These are phyloP conservation scores for Acanthiza pusilla DNA, from an alignment of 2,797 vertebrate genomes.

Conservation along the genomic window DNA sequence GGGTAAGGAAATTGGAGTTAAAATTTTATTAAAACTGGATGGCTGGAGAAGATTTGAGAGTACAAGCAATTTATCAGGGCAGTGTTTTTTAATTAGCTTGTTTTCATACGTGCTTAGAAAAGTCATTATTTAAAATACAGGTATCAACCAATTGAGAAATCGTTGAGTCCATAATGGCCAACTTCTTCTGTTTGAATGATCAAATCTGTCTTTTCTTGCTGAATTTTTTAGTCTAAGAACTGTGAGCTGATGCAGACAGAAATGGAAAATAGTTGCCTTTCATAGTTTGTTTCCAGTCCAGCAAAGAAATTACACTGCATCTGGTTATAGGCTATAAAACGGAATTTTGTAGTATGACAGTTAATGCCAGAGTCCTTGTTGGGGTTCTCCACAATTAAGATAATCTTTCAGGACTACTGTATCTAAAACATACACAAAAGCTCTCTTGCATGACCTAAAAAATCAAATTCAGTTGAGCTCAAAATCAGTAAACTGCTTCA, in stretches of 20 bases:
- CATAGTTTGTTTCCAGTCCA: not conserved
- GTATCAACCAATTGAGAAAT: not conserved
- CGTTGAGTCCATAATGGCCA: not conserved
- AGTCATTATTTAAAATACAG: not conserved
- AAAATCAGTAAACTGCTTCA: not conserved
- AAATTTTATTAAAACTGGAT: not conserved
- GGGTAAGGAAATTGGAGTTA: slow-evolving; percentile 63
- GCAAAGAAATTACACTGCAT: not conserved
- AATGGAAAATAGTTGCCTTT: not conserved
- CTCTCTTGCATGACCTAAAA: not conserved
- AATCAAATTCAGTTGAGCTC: not conserved
- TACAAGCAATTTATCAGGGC: not conserved
- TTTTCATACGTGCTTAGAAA: not conserved
- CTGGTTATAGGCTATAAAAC: not conserved
- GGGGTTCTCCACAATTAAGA: not conserved
- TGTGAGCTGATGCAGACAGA: not conserved
- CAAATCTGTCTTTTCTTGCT: not conserved
- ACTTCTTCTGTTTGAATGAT: not conserved
- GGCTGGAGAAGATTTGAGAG: not conserved
- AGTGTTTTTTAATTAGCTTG: not conserved
- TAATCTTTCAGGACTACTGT: not conserved
- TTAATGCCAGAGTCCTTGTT: not conserved
- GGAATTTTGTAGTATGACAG: not conserved
- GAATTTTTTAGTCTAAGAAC: not conserved
- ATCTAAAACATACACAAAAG: not conserved